Evolutionary conservation across 2,888 invertebrate species (phyloP), one percentile per base, ranked within the genome.

Genomic region (Tortrix viridana): DNA sequence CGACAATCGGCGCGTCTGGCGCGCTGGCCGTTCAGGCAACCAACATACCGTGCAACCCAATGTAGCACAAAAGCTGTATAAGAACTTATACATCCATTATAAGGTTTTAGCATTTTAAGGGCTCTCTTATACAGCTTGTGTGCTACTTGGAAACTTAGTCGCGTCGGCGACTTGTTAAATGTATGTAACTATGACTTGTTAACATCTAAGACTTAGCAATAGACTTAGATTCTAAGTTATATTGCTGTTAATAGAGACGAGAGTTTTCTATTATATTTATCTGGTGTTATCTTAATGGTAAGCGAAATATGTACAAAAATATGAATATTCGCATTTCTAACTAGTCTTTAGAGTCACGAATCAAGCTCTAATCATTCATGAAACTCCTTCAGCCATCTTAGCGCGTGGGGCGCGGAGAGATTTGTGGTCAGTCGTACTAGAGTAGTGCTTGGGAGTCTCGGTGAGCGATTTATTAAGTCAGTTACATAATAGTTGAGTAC

Each of bases 331-430:
- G 89, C 89, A 90, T 92, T 92, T 91, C 88, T 85, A 79, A 86
- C 90, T 91, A 92, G 92, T 92, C 90, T 84, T 81, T 89, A 88
- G 89, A 86, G 86, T 89, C 91, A 89, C 88, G 81, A 83, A 79
- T 77, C 71, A 73, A 52, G 50, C 23, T 56, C 49, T 56, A 57
- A 50, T 56, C 22, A 26, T 32, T 49, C 9, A 54, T 53, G 19
- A 41, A 38, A 12, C 32, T 32, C 32, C 18, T 56, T 22, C 26
- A 16, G 50, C 44, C 26, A 48, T 48, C n/a, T n/a, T 57, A 18
- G 43, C 19, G 19, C 5, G 47, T 26, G n/a, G 38, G 20, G 12
- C 12, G 53, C 32, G 53, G 60, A 63, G 57, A 47, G 37, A 38
- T 46, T 7, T 7, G 26, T 22, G 14, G 19, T 43, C 22, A 26